Evolutionary conservation across 2,113 vertebrate genomes (phyloP).

Genomic region (Takifugu flavidus): DNA sequence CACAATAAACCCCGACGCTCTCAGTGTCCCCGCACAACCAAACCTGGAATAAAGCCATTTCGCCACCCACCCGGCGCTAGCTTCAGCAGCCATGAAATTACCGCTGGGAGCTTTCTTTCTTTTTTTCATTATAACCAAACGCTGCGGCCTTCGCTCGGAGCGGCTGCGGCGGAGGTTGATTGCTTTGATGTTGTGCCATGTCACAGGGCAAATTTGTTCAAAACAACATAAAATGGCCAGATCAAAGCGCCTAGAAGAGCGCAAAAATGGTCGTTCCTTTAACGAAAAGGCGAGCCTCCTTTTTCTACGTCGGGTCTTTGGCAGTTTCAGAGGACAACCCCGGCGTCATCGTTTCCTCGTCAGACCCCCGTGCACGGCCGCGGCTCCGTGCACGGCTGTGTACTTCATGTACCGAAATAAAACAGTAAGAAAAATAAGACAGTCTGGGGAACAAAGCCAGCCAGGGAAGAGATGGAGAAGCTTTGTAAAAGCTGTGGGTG

Average conservation of each 20-base stretch:
- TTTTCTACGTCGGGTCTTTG: too few relatives aligned
- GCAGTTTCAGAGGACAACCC: slow-evolving; percentile 11
- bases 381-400: not conserved
- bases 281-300: not conserved
- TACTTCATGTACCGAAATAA: slow-evolving; percentile 10
- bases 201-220: slow-evolving; percentile 50
- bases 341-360: slow-evolving; percentile 11
- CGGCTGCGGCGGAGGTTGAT: slow-evolving; percentile 37
- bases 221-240: slow-evolving; percentile 42
- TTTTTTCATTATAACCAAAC: slow-evolving; percentile 61
- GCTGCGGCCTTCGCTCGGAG: slow-evolving; percentile 58
- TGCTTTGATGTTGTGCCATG: slow-evolving; percentile 58
- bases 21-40: slow-evolving; percentile 59
- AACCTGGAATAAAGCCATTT: slow-evolving; percentile 72
- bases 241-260: slow-evolving; percentile 15
- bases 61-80: slow-evolving; percentile 57
- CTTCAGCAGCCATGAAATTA: slow-evolving; percentile 75
- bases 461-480: slow-evolving; percentile 36
- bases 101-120: slow-evolving; percentile 57
- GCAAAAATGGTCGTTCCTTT: slow-evolving; percentile 21
- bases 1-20: slow-evolving; percentile 60
- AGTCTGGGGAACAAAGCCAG: slow-evolving; percentile 32
- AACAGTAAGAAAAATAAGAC: not conserved
- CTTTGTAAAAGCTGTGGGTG: slow-evolving; percentile 59
- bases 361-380: not conserved